A percentile compares a stretch with the other conserved stretches of the same genome.
These are phyloP conservation scores for Steinernema scapterisci DNA, from an alignment of 2,888 invertebrate genomes.

Conservation along the genomic window DNA sequence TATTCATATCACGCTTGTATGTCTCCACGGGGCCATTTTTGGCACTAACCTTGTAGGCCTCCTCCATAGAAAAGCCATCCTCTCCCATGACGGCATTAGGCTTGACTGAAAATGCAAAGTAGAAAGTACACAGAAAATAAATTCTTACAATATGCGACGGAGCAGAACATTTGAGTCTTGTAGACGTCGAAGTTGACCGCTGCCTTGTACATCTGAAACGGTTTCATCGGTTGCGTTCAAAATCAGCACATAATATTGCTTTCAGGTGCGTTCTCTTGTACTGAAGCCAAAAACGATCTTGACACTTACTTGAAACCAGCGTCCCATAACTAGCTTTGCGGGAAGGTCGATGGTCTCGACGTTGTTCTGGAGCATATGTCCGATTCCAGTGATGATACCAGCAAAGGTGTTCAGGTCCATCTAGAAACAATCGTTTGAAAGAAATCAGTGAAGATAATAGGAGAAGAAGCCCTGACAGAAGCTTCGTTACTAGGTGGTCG, in stretches of 20 bases:
- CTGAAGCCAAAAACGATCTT: background rate
- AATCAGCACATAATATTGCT: background rate
- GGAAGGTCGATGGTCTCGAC: constrained; percentile 66
- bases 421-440: constrained; percentile 44
- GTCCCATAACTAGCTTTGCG: constrained; percentile 64
- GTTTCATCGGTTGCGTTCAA: background rate
- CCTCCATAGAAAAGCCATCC: constrained; percentile 68
- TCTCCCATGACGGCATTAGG: constrained; percentile 67
- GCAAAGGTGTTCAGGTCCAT: constrained; percentile 66
- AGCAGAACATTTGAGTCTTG: constrained; percentile 67
- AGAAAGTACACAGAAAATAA: background rate
- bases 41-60: constrained; percentile 65
- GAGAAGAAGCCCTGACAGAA: background rate
- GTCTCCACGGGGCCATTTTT: constrained; percentile 68
- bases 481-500: background rate
- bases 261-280: background rate
- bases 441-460: background rate
- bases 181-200: constrained; percentile 68
- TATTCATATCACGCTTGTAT: constrained; percentile 67
- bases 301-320: constrained; percentile 61
- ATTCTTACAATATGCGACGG: constrained; percentile 67
- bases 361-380: constrained; percentile 64
- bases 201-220: constrained; percentile 67
- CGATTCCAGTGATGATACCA: constrained; percentile 66
- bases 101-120: constrained; percentile 56